These are phyloP conservation scores for Drosophila neonasuta DNA, from an alignment of 2,888 invertebrate species.

Conservation along the genomic window DNA sequence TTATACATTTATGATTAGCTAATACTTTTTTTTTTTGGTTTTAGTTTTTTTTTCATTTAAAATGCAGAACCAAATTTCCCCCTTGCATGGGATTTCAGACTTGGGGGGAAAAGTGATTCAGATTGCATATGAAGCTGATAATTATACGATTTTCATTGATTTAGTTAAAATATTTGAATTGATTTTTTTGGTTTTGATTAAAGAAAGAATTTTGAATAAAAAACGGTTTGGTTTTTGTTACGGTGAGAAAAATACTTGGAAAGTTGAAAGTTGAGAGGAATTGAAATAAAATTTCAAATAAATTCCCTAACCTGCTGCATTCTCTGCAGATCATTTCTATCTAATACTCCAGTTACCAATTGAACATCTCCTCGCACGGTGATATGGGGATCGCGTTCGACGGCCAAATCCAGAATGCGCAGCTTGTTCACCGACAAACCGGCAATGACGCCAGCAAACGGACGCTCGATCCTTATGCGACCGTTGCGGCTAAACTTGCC, in stretches of 20 bases:
- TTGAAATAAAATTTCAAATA: slow-evolving; percentile 82
- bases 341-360: slow-evolving; percentile 88
- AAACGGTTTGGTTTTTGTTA: slow-evolving; percentile 49
- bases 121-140: slow-evolving; percentile 63
- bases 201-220: slow-evolving; percentile 77
- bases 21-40: slow-evolving; percentile 57
- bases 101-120: slow-evolving; percentile 61
- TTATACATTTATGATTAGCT: slow-evolving; percentile 63
- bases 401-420: slow-evolving; percentile 91
- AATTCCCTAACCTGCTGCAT: slow-evolving; percentile 91
- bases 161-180: slow-evolving; percentile 34
- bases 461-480: slow-evolving; percentile 87
- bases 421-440: slow-evolving; percentile 94
- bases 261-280: slow-evolving; percentile 80
- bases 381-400: slow-evolving; percentile 90
- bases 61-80: slow-evolving; percentile 69
- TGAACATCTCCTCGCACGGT: slow-evolving; percentile 92
- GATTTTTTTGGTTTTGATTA: slow-evolving; percentile 49
- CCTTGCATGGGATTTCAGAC: slow-evolving; percentile 15
- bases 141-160: slow-evolving; percentile 43
- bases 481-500: slow-evolving; percentile 85
- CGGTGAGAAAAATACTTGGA: slow-evolving; percentile 81
- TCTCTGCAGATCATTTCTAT: slow-evolving; percentile 90
- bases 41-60: slow-evolving; percentile 29
- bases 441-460: slow-evolving; percentile 94